phyloP scores from a whole-genome alignment of 2,888 invertebrate species.

The Chloromyia formosa region DNA sequence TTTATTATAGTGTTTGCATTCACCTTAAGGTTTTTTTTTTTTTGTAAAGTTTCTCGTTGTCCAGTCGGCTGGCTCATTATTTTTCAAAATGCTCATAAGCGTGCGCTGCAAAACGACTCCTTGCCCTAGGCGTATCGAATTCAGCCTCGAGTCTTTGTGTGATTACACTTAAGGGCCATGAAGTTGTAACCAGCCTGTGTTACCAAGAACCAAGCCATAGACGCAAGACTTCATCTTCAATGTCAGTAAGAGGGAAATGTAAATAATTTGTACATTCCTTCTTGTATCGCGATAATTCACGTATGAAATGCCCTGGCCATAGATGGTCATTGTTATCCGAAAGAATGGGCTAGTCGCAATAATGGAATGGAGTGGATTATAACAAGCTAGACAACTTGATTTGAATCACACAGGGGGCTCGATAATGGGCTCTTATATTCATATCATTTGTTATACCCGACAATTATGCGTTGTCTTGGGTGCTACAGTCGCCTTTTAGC shows the following conservation, averaged over 20 bases:
- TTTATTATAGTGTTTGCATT: constrained; percentile 9
- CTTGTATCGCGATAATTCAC: constrained; percentile 23
- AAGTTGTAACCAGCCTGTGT: not conserved
- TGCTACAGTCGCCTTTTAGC: too few species aligned
- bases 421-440: too few species aligned
- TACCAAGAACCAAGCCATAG: not conserved
- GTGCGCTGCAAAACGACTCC: not conserved
- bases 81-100: constrained; percentile 24
- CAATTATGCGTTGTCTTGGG: too few species aligned
- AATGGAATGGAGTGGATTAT: constrained; percentile 1
- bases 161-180: not conserved
- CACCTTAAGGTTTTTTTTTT: not conserved
- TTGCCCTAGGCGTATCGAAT: not conserved
- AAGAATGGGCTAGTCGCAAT: not conserved
- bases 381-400: not conserved
- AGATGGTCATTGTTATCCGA: constrained; percentile 28
- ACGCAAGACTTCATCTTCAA: not conserved
- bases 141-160: not conserved
- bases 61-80: not conserved
- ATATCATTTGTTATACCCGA: too few species aligned
- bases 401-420: too few species aligned
- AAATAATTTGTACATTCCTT: constrained; percentile 37
- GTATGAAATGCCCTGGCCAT: constrained; percentile 24
- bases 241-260: constrained; percentile 12
- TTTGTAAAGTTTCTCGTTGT: too few species aligned